A percentile compares a stretch with the other conserved stretches of the same genome.
These are phyloP conservation scores for Tribolium castaneum DNA, from an alignment of 1,140 invertebrate genomes.

Conservation along the genomic window DNA sequence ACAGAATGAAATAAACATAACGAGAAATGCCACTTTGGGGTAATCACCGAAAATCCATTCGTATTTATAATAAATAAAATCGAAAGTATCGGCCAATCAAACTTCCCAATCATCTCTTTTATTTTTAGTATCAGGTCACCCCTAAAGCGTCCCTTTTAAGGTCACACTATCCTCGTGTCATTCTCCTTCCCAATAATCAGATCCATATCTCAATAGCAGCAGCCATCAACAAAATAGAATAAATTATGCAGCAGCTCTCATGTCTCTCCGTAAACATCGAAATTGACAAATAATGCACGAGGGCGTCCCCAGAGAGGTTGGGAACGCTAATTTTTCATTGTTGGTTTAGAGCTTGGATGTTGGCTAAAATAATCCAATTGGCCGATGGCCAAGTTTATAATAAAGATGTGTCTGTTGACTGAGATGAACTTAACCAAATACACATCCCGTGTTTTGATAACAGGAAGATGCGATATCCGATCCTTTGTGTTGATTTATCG, in stretches of 20 bases:
- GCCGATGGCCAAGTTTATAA: too few species aligned
- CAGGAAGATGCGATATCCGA: too few species aligned
- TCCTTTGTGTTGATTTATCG: too few species aligned
- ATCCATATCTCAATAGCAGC: neutral
- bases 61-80: neutral
- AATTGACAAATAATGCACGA: neutral
- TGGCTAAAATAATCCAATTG: too few species aligned
- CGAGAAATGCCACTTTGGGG: too few species aligned
- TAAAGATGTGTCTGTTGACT: too few species aligned
- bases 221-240: neutral
- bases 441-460: too few species aligned
- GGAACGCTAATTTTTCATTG: neutral
- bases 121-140: neutral
- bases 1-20: too few species aligned
- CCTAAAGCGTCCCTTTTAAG: neutral
- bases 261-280: neutral
- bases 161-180: neutral
- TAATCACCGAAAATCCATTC: neutral
- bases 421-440: too few species aligned
- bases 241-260: neutral
- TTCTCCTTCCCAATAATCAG: neutral
- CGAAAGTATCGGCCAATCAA: neutral
- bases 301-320: neutral
- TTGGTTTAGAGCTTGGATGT: neutral
- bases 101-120: neutral